Conservation (phyloP, 2,113 vertebrate genomes). For the Myanophis thanlyinensis region DNA sequence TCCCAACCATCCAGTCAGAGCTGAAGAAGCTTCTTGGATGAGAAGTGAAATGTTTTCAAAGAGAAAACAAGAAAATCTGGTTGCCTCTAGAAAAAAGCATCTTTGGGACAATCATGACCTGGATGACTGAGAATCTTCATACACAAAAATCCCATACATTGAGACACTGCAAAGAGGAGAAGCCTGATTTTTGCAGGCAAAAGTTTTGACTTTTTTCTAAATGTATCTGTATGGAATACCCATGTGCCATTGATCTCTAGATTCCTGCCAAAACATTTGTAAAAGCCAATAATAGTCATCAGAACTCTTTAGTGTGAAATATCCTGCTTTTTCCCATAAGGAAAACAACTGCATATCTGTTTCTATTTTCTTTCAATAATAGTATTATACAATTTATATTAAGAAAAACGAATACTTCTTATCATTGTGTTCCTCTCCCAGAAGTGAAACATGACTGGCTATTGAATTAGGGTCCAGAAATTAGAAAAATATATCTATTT, state of each 20-base stretch:
- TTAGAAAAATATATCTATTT: neutral
- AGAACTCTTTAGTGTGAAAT: neutral
- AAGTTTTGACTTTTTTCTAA: neutral
- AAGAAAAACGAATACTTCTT: neutral
- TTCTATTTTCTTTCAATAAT: neutral
- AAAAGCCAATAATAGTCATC: neutral
- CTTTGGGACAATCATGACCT: too few species aligned
- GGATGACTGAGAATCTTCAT: too few species aligned
- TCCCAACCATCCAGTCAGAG: too few species aligned
- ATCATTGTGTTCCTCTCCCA: neutral
- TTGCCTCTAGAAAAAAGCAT: too few species aligned
- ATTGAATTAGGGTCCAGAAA: neutral
- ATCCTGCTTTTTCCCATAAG: neutral
- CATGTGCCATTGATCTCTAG: neutral
- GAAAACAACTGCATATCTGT: neutral
- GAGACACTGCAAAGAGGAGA: neutral
- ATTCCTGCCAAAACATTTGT: neutral
- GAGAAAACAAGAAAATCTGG: too few species aligned
- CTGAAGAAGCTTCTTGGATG: too few species aligned
- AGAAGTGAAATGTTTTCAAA: too few species aligned
- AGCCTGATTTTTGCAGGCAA: neutral
- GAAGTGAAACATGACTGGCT: neutral
- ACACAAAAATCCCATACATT: neutral
- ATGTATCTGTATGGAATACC: neutral
- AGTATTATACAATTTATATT: neutral